Conservation (phyloP, 2,888 invertebrate genomes). For the Perdita meconis region DNA sequence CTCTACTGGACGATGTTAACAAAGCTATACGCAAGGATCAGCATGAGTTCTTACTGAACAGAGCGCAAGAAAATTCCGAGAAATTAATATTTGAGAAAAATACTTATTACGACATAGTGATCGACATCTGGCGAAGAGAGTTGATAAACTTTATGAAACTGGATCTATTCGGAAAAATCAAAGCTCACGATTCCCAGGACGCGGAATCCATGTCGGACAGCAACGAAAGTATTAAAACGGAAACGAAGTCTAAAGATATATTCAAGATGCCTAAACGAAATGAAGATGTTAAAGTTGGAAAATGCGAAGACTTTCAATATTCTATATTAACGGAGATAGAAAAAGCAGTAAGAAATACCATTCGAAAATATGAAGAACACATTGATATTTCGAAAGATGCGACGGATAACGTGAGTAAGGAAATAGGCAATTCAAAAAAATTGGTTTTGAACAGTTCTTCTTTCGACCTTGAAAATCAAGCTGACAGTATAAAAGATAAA, state of each 20-base stretch:
- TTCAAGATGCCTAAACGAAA: constrained; percentile 30
- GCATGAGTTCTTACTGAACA: constrained; percentile 46
- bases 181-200: constrained; percentile 44
- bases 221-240: constrained; percentile 50
- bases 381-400: constrained; percentile 19
- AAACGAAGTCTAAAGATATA: constrained; percentile 32
- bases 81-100: constrained; percentile 34
- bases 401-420: constrained; percentile 35
- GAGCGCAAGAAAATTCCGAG: constrained; percentile 35
- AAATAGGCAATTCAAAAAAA: constrained; percentile 46
- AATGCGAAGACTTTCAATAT: constrained; percentile 66
- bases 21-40: constrained; percentile 44
- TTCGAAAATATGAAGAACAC: constrained; percentile 49
- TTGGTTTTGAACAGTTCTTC: constrained; percentile 44
- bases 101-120: constrained; percentile 56
- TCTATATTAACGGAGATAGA: constrained; percentile 68
- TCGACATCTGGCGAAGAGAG: constrained; percentile 49
- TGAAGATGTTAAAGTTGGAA: constrained; percentile 44
- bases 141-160: constrained; percentile 40
- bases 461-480: constrained; percentile 53
- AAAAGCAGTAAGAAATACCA: constrained; percentile 54
- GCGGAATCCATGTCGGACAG: constrained; percentile 57
- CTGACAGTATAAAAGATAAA: constrained; percentile 33
- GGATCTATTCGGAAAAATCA: constrained; percentile 43
- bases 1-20: constrained; percentile 48